Evolutionary conservation across 2,113 vertebrate species (phyloP), one percentile per base, ranked within the genome.

Genomic region (Tursiops truncatus): DNA sequence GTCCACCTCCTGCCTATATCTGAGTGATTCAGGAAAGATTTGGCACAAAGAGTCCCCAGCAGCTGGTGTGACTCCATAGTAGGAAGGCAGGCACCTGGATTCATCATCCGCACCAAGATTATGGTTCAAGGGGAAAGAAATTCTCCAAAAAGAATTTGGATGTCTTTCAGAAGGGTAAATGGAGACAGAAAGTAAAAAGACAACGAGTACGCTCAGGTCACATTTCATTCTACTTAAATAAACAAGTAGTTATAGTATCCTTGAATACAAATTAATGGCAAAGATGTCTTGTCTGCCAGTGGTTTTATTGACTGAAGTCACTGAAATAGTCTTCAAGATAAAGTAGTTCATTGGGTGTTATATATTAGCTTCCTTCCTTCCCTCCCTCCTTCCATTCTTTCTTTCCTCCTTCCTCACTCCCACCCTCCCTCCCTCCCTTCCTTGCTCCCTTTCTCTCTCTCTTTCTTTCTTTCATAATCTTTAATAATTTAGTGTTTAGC

Each of bases 401-500:
- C 15, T 8, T 70, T 15, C 31, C 44, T 31, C 15, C 74, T 1
- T 2, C 50, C 50, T 5, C 31, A 1, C 36, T 47, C 12, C 74
- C 1, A 4, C 44, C 26, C 5, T 23, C 5, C 31, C 4, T 76
- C 2, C 11, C 8, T 41, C 38, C 25, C 15, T 65, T 20, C n/a
- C 4, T 67, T 8, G 13, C 41, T 73, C 28, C 4, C 31, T 81
- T 62, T 17, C 56, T 67, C 20, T 60, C 23, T 41, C n/a, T 36
- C 26, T 58, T 47, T 73, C 5, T 41, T 58, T 47, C 70, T 76
- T 70, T 33, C 70, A 79, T n/a, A 20, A 77, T 86, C 44, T 77
- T 89, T 68, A 96, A 91, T 95, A 96, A 95, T 97, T 96, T 80
- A 73, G n/a, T 36, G 56, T 86, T 93, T 74, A 74, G 4, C 73